These are phyloP conservation scores for Cataglyphis altisquamis DNA, from an alignment of 2,888 invertebrate genomes.

Conservation along the genomic window DNA sequence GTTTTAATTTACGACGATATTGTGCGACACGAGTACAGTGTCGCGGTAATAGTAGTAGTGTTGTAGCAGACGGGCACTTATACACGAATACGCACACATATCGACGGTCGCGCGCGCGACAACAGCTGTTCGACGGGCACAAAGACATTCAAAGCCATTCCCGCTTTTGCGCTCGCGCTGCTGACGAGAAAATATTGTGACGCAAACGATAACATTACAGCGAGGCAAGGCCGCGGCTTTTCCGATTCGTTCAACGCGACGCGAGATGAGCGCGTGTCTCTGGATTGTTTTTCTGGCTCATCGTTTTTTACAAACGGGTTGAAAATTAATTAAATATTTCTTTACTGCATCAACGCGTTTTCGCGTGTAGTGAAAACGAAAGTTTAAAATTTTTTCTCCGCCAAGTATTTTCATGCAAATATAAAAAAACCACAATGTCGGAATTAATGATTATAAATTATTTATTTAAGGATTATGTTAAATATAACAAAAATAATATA, in stretches of 20 bases:
- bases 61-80: not conserved
- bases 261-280: conserved; percentile 12
- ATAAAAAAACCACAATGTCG: not conserved
- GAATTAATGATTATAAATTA: not conserved
- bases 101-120: conserved; percentile 33
- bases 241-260: conserved; percentile 66
- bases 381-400: not conserved
- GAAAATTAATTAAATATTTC: conserved; percentile 24
- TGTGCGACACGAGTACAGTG: conserved; percentile 5
- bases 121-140: conserved; percentile 66
- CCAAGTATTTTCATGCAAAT: not conserved
- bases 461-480: not conserved
- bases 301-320: not conserved
- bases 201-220: conserved; percentile 69
- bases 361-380: not conserved
- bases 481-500: not conserved
- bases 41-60: not conserved
- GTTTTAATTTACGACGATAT: conserved; percentile 53
- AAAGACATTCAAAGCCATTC: conserved; percentile 70
- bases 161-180: conserved; percentile 50
- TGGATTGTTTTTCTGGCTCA: not conserved
- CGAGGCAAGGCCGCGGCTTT: conserved; percentile 69
- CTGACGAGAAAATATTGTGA: conserved; percentile 70
- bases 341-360: not conserved
- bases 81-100: not conserved